Evolutionary conservation across 2,113 vertebrate genomes (phyloP), one percentile per base, ranked within the genome.

Genomic region (Tinamus guttatus): DNA sequence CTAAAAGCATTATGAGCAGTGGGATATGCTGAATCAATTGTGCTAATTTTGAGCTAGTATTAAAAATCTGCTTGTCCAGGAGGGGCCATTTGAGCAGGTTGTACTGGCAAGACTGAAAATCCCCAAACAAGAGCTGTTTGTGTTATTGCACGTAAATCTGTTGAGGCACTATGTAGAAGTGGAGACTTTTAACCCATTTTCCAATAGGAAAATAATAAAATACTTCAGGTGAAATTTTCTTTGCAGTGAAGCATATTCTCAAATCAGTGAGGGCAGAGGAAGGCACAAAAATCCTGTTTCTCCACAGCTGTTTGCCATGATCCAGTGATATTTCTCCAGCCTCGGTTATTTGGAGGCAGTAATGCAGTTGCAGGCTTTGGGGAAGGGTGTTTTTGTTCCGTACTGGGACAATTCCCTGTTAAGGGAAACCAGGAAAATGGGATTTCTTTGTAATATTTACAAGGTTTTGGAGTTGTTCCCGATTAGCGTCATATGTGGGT

Each of bases 1-100:
- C 49, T 90, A 76, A 93, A 93, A 96, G 90, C 89, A 87, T 88
- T 90, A 43, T 85, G 81, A 81, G 87, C 74, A 90, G 58, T 81
- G 82, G 69, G 58, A 9, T 89, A 27, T 51, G 24, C 87, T 90
- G 74, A 65, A 95, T 94, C 81, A 52, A 36, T 87, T 89, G 80
- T 74, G 38, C 67, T 94, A 34, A 86, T 69, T 65, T 74, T 95
- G 75, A 89, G 80, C 62, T 3, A 5, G 20, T 69, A 32, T 87
- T 93, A 87, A 9, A 90, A 75, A 28, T 77, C 22, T 73, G 34
- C 68, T 91, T 30, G 20, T 22, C 49, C 21, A 24, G 49, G 49
- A 18, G 47, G 47, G 19, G 47, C 21, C 21, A 3, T 83, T 65
- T 85, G 60, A 87, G 69, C 54, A 74, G 41, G 51, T 92, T 85